These are phyloP conservation scores for Drosophila cognata DNA, from an alignment of 2,888 invertebrate species.

Conservation along the genomic window DNA sequence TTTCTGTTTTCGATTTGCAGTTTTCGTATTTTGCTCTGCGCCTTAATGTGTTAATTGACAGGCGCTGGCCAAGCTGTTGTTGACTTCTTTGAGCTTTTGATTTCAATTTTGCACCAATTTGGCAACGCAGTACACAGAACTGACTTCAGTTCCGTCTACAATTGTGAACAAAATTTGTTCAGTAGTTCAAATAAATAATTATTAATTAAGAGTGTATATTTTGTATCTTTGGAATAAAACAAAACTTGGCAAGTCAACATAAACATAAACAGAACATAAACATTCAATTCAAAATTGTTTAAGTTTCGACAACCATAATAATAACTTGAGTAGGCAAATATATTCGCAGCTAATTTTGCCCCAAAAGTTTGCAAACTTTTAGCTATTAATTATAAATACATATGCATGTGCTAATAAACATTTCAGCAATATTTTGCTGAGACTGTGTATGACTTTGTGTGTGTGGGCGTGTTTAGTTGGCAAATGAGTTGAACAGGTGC, in stretches of 20 bases:
- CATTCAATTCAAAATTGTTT: not conserved
- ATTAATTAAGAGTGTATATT: not conserved
- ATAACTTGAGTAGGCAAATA: not conserved
- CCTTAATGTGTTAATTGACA: constrained; percentile 79
- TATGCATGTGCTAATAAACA: constrained; percentile 28
- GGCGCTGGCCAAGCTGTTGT: constrained; percentile 51
- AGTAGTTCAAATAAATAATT: not conserved
- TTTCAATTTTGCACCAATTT: constrained; percentile 35
- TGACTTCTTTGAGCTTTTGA: constrained; percentile 55
- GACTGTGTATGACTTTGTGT: not conserved
- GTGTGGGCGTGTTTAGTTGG: constrained; percentile 24
- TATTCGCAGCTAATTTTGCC: not conserved
- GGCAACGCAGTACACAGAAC: constrained; percentile 8
- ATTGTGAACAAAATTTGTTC: not conserved
- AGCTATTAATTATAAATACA: constrained; percentile 24
- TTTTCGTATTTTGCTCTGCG: constrained; percentile 59
- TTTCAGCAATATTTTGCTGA: constrained; percentile 6
- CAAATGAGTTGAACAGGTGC: constrained; percentile 50
- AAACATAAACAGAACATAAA: not conserved
- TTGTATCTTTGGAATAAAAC: not conserved
- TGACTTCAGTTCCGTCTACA: constrained; percentile 46
- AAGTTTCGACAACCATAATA: not conserved
- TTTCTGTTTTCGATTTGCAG: constrained; percentile 25
- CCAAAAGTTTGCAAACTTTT: constrained; percentile 11
- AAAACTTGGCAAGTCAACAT: not conserved